These are phyloP conservation scores for Psammodynastes pulverulentus DNA, from an alignment of 2,113 vertebrate genomes.

Conservation along the genomic window DNA sequence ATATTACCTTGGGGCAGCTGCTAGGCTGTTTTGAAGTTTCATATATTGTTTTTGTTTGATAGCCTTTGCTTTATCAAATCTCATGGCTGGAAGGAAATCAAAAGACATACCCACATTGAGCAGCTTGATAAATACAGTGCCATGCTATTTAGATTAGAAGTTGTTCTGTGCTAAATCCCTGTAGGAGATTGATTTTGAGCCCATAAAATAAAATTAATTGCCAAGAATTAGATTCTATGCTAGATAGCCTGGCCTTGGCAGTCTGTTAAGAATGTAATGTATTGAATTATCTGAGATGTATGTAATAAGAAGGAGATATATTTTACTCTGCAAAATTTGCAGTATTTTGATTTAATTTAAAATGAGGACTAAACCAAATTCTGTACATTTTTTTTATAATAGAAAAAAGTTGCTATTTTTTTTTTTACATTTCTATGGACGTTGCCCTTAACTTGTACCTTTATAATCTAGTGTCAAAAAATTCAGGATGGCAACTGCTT, in stretches of 20 bases:
- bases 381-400: not conserved
- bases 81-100: not conserved
- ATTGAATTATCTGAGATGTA: not conserved
- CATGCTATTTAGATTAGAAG: not conserved
- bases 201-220: not conserved
- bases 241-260: not conserved
- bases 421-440: too few relatives aligned
- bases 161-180: not conserved
- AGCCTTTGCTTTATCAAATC: not conserved
- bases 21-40: not conserved
- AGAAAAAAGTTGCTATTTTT: not conserved
- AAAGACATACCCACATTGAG: not conserved
- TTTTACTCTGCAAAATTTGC: not conserved
- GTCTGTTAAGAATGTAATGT: not conserved
- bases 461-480: not conserved
- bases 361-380: not conserved
- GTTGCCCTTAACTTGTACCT: not conserved
- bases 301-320: not conserved
- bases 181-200: not conserved
- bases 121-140: not conserved
- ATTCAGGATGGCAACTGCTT: not conserved
- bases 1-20: not conserved
- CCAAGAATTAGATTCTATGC: not conserved
- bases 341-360: not conserved
- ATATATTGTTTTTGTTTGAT: not conserved